Evolutionary conservation across 2,113 vertebrate species (phyloP).

Genomic region (Gadus chalcogrammus): DNA sequence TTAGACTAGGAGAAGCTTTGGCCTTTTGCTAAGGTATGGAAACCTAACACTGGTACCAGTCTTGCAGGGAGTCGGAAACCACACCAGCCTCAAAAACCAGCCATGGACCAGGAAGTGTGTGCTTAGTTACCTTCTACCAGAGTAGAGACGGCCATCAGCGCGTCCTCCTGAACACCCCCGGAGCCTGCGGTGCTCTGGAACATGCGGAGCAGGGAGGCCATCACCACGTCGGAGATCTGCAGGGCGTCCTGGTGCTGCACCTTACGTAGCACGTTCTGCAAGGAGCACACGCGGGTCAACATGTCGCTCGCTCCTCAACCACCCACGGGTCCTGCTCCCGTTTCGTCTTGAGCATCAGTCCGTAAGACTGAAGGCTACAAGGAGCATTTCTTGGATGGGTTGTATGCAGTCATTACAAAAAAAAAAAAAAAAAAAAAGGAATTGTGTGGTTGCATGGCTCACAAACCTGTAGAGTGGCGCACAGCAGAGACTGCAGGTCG

Average conservation of each 20-base stretch:
- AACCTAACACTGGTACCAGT: no score
- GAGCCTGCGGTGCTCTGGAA: constrained; percentile 97
- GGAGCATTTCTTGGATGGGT: no score
- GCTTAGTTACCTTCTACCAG: constrained; percentile 86
- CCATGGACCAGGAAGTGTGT: neutral
- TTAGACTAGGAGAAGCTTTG: no score
- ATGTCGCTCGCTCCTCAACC: no score
- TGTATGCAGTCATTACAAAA: neutral
- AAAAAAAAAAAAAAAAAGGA: neutral
- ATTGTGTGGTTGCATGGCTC: neutral
- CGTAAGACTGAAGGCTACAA: no score
- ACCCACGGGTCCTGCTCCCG: no score
- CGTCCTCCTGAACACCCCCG: constrained; percentile 92
- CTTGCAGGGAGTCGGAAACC: no score
- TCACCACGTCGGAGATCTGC: constrained; percentile 97
- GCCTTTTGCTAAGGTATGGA: no score
- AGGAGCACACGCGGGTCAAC: neutral
- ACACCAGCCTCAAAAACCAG: no score
- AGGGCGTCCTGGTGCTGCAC: constrained; percentile 95
- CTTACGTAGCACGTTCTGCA: constrained; percentile 90
- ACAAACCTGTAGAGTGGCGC: constrained; percentile 93
- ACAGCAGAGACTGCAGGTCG: constrained; percentile 95
- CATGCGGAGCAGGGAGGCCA: constrained; percentile 95
- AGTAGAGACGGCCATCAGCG: constrained; percentile 96
- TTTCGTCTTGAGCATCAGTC: no score